Evolutionary conservation across 2,888 invertebrate species (phyloP), one percentile per base, ranked within the genome.

Genomic region (Pseudoips prasinana): DNA sequence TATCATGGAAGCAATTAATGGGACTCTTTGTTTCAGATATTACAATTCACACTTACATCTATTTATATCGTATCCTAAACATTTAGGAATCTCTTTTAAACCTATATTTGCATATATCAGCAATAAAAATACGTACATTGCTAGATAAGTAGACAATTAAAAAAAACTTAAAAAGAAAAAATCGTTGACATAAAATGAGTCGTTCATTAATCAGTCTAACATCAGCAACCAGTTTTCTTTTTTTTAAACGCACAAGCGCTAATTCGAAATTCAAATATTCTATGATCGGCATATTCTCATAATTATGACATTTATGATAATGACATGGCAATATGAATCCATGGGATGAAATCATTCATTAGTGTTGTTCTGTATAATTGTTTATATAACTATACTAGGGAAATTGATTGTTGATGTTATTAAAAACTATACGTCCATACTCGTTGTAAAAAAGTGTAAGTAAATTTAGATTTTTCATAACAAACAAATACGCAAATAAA

Each of bases 1-100:
- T 67, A 68, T 61, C 48, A 72, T 85, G 86, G 86, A 87, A 87
- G 86, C 86, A 78, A 77, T 65, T 58, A 66, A 81, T 76, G 82
- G 83, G 81, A 80, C 81, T 69, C 63, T 48, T 61, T 56, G 53
- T 53, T 63, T 61, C 46, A 57, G 45, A 61, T 52, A 58, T 54
- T 49, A 45, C 47, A 56, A 39, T 53, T 58, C 53, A 58, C 43
- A 52, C 51, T 50, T 54, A 54, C 18, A 26, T 14, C 41, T 39
- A 55, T 27, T 25, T 31, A 26, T 36, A 34, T 31, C 30, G 23
- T 39, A 40, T 47, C 44, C 46, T 47, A 40, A 42, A 29, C 25
- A 46, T 25, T 50, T 50, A 61, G 54, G 49, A 57, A 50, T 54
- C 30, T 42, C 27, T 31, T 55, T 61, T 62, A 58, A 29, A 7